Conservation (phyloP, 1,140 invertebrate species). For the Pogonomyrmex barbatus region DNA sequence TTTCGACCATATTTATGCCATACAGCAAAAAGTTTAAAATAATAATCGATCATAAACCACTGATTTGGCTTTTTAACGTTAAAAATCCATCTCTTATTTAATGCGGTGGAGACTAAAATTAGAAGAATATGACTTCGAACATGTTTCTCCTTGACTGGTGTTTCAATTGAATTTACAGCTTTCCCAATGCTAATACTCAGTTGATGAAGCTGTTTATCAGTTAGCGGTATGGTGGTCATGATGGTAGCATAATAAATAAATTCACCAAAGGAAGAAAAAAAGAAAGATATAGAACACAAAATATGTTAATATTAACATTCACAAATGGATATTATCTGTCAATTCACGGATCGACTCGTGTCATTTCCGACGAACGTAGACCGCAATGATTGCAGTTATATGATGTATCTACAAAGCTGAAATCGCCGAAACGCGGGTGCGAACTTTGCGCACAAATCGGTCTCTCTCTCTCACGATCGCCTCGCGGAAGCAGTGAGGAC, state of each 20-base stretch:
- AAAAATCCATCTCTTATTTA: no score
- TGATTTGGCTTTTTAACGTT: no score
- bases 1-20: no score
- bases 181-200: no score
- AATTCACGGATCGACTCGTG: constrained; percentile 66
- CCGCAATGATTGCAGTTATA: constrained; percentile 67
- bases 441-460: not conserved
- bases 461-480: not conserved
- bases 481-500: constrained; percentile 7
- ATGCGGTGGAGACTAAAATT: no score
- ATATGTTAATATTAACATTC: constrained; percentile 46
- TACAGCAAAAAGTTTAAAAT: no score
- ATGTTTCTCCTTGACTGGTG: no score
- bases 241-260: constrained; percentile 80
- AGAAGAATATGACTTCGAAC: no score
- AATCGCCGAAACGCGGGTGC: not conserved
- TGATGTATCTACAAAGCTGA: constrained; percentile 81
- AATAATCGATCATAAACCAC: no score
- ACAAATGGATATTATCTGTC: constrained; percentile 68
- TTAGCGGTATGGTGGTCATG: constrained; percentile 83
- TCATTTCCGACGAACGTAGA: constrained; percentile 63
- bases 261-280: constrained; percentile 70
- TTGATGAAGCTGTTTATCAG: constrained; percentile 84
- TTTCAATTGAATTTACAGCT: no score
- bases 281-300: constrained; percentile 48